phyloP scores from a whole-genome alignment of 2,113 vertebrate species.

The Spea bombifrons region DNA sequence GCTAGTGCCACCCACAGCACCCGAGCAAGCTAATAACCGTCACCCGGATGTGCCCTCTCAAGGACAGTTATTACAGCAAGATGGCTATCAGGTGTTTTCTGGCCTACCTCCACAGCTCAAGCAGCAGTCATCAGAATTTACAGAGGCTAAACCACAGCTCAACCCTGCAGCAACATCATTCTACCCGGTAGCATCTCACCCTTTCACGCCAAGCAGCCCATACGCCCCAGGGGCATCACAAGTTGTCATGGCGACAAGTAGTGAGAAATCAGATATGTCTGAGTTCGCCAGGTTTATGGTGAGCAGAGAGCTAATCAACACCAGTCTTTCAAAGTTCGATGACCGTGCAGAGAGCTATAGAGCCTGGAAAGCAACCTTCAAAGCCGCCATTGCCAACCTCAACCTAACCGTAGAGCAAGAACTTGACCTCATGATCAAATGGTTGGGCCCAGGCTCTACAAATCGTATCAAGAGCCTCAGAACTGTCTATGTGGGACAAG shows the following conservation, averaged over 20 bases:
- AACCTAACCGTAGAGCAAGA: background rate
- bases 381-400: background rate
- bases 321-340: background rate
- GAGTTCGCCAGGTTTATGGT: slow-evolving; percentile 19
- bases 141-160: too few relatives aligned
- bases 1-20: too few relatives aligned
- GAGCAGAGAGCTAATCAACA: background rate
- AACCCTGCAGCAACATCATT: too few relatives aligned
- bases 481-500: too few relatives aligned
- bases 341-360: background rate
- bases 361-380: background rate
- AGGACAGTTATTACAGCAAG: background rate
- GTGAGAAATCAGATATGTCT: slow-evolving; percentile 2
- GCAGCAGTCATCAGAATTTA: too few relatives aligned
- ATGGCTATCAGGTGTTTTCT: background rate
- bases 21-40: background rate
- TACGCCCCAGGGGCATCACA: background rate
- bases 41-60: background rate
- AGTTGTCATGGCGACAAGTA: background rate
- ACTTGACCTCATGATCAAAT: slow-evolving; percentile 22
- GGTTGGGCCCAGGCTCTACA: slow-evolving; percentile 49
- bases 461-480: slow-evolving; percentile 46
- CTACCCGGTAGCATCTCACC: too few relatives aligned
- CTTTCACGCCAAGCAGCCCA: too few relatives aligned
- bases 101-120: too few relatives aligned